These are phyloP conservation scores for Saguinus imperator DNA, from an alignment of 2,113 vertebrate genomes.

Conservation along the genomic window DNA sequence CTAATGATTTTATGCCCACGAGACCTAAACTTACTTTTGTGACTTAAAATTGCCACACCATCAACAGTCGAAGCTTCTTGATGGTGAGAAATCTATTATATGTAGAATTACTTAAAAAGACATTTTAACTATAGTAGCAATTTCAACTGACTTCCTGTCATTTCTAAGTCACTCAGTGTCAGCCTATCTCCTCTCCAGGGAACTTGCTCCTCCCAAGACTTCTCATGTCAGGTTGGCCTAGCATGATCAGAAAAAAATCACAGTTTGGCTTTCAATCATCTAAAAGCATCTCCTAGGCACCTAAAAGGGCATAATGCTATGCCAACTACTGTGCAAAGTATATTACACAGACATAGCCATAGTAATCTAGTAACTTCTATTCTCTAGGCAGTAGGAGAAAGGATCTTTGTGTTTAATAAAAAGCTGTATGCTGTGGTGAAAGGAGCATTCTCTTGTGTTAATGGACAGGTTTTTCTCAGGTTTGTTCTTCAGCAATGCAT, in stretches of 20 bases:
- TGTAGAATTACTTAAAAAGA: conserved; percentile 56
- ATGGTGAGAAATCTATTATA: conserved; percentile 33
- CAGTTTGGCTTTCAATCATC: conserved; percentile 7
- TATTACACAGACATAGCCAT: neutral
- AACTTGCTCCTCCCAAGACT: neutral
- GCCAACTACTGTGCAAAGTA: neutral
- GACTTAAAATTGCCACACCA: neutral
- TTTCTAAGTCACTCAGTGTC: conserved; percentile 55
- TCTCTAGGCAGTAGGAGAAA: neutral
- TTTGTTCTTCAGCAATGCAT: neutral
- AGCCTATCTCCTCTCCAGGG: neutral
- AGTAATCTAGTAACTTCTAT: neutral
- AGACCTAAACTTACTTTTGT: conserved; percentile 26
- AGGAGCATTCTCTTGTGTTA: neutral
- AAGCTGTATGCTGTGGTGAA: neutral
- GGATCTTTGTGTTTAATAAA: neutral
- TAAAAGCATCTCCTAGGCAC: neutral
- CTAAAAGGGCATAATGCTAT: neutral
- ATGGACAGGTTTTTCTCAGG: neutral
- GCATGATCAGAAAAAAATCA: neutral
- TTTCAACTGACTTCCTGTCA: conserved; percentile 40
- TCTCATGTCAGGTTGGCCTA: neutral
- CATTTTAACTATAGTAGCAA: conserved; percentile 36
- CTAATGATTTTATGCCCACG: neutral
- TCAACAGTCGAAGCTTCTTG: neutral